Conservation (phyloP, 2,113 vertebrate species). For the Microcebus jonahi region DNA sequence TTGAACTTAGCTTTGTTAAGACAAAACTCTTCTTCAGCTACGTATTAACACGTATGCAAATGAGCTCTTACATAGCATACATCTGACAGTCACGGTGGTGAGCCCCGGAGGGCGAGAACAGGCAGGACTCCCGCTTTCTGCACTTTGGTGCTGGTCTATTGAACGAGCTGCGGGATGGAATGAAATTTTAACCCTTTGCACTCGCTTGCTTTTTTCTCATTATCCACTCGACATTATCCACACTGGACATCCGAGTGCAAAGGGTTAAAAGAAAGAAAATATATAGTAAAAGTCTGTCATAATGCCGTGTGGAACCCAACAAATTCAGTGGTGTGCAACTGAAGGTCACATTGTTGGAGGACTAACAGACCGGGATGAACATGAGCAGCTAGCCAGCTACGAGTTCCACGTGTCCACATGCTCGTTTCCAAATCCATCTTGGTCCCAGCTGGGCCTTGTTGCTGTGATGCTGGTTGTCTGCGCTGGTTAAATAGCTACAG, state of each 20-base stretch:
- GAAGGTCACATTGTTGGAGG: background rate
- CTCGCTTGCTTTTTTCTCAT: too few species aligned
- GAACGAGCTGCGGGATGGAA: background rate
- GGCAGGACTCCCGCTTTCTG: background rate
- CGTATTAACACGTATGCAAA: background rate
- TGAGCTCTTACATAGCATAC: background rate
- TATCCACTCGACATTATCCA: too few species aligned
- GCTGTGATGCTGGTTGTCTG: background rate
- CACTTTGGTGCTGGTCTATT: background rate
- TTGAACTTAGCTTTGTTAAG: background rate
- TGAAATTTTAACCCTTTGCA: too few species aligned
- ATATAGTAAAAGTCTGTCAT: background rate
- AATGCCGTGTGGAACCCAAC: background rate
- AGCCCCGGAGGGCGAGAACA: background rate
- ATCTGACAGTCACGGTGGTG: background rate
- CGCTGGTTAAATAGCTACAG: background rate
- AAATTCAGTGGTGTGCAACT: background rate
- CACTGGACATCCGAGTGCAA: too few species aligned
- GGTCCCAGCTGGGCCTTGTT: background rate
- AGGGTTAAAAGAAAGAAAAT: slow-evolving; percentile 13
- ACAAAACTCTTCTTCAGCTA: background rate
- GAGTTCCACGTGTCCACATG: background rate
- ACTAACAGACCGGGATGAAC: background rate
- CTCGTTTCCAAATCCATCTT: background rate
- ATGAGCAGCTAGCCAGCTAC: background rate